Evolutionary conservation across 1,140 invertebrate species (phyloP), one percentile per base, ranked within the genome.

Genomic region (Phenacoccus solenopsis): DNA sequence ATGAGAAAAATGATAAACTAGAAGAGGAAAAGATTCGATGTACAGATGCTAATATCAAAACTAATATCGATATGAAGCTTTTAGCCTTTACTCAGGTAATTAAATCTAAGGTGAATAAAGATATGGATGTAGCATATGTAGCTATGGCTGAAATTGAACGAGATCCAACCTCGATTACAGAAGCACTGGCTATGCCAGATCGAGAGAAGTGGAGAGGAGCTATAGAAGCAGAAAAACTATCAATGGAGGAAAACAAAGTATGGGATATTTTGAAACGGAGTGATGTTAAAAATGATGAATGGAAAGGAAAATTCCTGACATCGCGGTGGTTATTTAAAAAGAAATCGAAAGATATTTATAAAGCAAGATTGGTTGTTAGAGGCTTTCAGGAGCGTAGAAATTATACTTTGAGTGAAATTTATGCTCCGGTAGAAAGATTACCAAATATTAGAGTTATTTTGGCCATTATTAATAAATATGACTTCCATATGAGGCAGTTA

Each of bases 301-400:
- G 12, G 1, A 67, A 49, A 27, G 28, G 28, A 13, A 72, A 69
- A 30, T 25, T 56, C 25, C 22, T 72, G 16, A 73, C 76, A 21
- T 73, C 72, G 57, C 76, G 76, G 73, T 82, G 79, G 81, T 78
- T 82, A 2, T 82, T 74, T 70, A 7, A 5, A 7, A 32, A 32
- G 13, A 32, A 32, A 13, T 13, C 30, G 13, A 13, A 13, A 32
- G 13, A 5, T 32, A 32, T 5, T 7, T 73, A 69, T 74, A 76
- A 70, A 74, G 78, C 30, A 73, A 73, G n/a, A 70, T 78, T 13
- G 72, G 57, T 16, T 71, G 75, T 21, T 75, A 73, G 68, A 78
- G 77, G 67, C 77, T 78, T 9, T 70, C 77, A 61, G 71, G 80
- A 22, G 73, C 77, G 0, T 69, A 72, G 0, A 75, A 74, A 72